Conservation (phyloP, 1,140 invertebrate species). For the Cyphomyrmex costatus region DNA sequence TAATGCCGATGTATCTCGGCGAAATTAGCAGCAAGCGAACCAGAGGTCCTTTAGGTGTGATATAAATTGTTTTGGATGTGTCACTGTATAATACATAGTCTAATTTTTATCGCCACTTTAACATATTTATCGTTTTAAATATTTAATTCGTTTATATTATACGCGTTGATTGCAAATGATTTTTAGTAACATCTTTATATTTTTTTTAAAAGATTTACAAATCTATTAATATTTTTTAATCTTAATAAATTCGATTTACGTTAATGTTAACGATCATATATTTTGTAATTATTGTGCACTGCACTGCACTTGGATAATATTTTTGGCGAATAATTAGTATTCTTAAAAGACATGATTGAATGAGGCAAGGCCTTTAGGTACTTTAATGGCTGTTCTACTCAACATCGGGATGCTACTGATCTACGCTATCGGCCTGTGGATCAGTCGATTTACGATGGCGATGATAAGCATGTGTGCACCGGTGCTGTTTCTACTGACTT, state of each 20-base stretch:
- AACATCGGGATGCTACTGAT: conserved; percentile 88
- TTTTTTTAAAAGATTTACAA: background rate
- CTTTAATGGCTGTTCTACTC: conserved; percentile 88
- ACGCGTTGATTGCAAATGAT: background rate
- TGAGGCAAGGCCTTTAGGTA: conserved; percentile 74
- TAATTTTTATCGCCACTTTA: background rate
- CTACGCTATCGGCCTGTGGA: conserved; percentile 86
- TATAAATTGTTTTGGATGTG: conserved; percentile 2
- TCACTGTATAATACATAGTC: background rate
- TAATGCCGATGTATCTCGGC: conserved; percentile 88
- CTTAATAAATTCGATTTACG: background rate
- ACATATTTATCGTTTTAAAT: conserved; percentile 1
- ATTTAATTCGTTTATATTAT: background rate
- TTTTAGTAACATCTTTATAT: background rate
- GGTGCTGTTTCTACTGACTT: conserved; percentile 85
- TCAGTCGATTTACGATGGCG: conserved; percentile 82
- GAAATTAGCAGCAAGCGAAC: conserved; percentile 88
- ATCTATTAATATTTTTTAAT: background rate
- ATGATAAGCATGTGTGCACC: conserved; percentile 85
- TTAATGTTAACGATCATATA: background rate
- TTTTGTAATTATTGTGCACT: background rate
- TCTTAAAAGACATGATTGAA: background rate
- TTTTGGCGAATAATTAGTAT: background rate
- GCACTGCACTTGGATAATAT: background rate
- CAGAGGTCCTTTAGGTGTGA: conserved; percentile 87